These are phyloP conservation scores for Gouania willdenowi DNA, from an alignment of 2,797 vertebrate genomes.

Conservation along the genomic window DNA sequence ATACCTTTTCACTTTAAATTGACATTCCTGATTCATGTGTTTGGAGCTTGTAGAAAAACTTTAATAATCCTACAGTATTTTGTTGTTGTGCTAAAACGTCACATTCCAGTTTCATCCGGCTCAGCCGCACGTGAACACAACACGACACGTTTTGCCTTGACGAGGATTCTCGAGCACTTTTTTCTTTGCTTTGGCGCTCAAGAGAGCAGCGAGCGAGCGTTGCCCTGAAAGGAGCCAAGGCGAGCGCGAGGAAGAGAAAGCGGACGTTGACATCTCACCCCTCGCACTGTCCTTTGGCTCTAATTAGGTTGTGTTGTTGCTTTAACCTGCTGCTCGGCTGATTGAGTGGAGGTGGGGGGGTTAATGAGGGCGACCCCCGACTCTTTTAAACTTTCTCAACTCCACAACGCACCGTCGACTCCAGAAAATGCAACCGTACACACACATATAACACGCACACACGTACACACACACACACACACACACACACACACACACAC, in stretches of 20 bases:
- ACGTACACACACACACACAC: slow-evolving; percentile 12
- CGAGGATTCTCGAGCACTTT: slow-evolving; percentile 9
- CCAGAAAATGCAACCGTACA: slow-evolving; percentile 32
- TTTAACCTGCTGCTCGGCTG: slow-evolving; percentile 73
- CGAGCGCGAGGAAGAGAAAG: slow-evolving; percentile 30
- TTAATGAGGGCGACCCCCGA: slow-evolving; percentile 68
- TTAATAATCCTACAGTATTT: too few relatives aligned
- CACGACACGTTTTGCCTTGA: slow-evolving; percentile 10
- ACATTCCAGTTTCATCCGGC: too few relatives aligned
- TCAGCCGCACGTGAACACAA: too few relatives aligned
- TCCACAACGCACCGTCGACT: slow-evolving; percentile 50
- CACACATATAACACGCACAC: slow-evolving; percentile 6
- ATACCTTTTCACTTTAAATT: too few relatives aligned
- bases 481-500: slow-evolving; percentile 17
- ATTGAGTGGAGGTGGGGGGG: slow-evolving; percentile 48
- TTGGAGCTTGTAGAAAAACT: too few relatives aligned
- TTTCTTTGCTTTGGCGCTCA: slow-evolving; percentile 31
- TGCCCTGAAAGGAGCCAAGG: slow-evolving; percentile 10
- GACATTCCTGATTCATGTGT: too few relatives aligned
- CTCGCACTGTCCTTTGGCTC: slow-evolving; percentile 67
- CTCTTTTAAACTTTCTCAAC: slow-evolving; percentile 36
- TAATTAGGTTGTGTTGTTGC: slow-evolving; percentile 87
- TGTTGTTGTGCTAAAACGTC: too few relatives aligned
- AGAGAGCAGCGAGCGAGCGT: slow-evolving; percentile 51
- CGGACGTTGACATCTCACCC: slow-evolving; percentile 79